Evolutionary conservation across 2,797 vertebrate species (phyloP).

Genomic region (Neosalanx taihuensis): DNA sequence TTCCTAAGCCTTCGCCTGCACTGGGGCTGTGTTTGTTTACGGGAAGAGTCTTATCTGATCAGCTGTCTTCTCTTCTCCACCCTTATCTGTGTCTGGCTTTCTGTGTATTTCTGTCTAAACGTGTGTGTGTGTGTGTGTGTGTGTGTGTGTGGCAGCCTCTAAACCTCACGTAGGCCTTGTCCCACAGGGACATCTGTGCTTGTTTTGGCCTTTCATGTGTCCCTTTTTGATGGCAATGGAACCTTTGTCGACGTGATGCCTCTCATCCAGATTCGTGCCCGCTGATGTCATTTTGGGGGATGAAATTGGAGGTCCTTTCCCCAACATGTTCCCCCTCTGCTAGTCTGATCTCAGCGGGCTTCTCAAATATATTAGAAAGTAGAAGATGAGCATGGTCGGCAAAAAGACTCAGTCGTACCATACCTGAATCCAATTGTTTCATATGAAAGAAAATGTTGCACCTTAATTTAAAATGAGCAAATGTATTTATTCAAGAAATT

Average conservation of each 20-base stretch:
- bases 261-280: neutral
- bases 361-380: neutral
- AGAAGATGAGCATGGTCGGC: too few species aligned
- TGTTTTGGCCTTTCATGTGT: neutral
- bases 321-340: neutral
- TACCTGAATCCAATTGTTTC: too few species aligned
- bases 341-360: neutral
- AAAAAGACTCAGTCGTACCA: too few species aligned
- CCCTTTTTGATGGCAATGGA: neutral
- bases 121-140: constrained; percentile 1
- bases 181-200: constrained; percentile 4
- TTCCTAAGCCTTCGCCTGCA: neutral
- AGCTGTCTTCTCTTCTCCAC: neutral
- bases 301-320: neutral
- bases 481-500: too few species aligned
- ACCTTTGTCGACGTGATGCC: neutral
- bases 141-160: constrained; percentile 20
- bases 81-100: neutral
- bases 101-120: constrained; percentile 4
- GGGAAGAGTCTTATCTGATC: neutral
- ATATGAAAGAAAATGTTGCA: too few species aligned
- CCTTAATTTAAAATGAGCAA: too few species aligned
- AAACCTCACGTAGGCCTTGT: constrained; percentile 16
- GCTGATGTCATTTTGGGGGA: neutral
- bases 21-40: neutral